Base-by-base conservation (phyloP, 1,140 invertebrate species). In the Philopotamus ludificatus region DNA sequence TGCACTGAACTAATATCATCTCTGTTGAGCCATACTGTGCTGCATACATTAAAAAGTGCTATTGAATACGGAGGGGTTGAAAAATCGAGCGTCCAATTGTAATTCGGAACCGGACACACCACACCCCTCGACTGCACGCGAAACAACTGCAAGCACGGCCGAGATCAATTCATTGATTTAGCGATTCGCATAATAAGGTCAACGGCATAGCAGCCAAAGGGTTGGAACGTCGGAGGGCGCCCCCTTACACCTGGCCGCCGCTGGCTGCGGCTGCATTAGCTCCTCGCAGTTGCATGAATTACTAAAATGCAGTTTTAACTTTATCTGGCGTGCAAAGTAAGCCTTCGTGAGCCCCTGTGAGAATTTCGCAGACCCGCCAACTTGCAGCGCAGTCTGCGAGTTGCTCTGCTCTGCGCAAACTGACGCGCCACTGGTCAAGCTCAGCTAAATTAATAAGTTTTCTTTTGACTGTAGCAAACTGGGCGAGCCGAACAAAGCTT, bases 281-380 rank as follows among this genome's bases (percentile, higher is more conserved):
- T 55, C 23, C 51, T 68, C 62, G 49, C 62, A 68, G 57, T 63
- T 59, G 55, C 66, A 53, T 65, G 50, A 68, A 65, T 68, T 65
- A 63, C 66, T 42, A 63, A 63, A 64, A 68, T 61, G 62, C 62
- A 61, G 55, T 65, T 68, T 53, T 62, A 65, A 65, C 66, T 68
- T 61, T 61, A 60, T 45, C 66, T 25, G 22, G 20, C 59, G 45
- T 15, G 34, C 41, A 25, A 64, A 65, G 47, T 65, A 65, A 68
- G 66, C 53, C 60, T 66, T 66, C 55, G 44, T 47, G 25, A 42
- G 39, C 44, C 47, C 50, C 62, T 41, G 63, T 45, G 53, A 58
- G 53, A 65, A 65, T 65, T 47, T 50, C 49, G 60, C 44, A 47
- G 12, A 16, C 12, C 26, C 20, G 15, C 22, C 57, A 58, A 58